Evolutionary conservation across 2,113 vertebrate genomes (phyloP).

Genomic region (Herpetotheres cachinnans): DNA sequence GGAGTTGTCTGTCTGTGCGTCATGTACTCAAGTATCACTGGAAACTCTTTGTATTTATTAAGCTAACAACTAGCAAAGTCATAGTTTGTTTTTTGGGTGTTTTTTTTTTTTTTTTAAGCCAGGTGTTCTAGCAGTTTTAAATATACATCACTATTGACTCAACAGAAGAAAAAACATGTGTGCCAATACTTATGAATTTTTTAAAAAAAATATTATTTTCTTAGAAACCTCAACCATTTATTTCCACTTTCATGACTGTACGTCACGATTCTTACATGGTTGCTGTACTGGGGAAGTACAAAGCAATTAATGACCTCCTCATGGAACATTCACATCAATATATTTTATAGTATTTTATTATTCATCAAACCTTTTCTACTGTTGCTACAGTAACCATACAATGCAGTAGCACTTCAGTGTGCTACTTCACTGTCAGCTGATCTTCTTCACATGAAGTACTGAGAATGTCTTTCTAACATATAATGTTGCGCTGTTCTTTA

Average conservation of each 20-base stretch:
- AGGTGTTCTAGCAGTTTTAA: background rate
- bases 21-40: background rate
- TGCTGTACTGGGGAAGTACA: background rate
- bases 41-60: background rate
- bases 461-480: background rate
- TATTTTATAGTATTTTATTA: background rate
- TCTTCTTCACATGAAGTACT: background rate
- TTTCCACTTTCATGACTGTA: background rate
- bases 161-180: background rate
- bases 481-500: background rate
- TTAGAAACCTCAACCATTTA: background rate
- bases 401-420: background rate
- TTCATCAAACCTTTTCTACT: background rate
- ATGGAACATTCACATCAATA: background rate
- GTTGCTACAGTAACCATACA: background rate
- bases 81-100: background rate
- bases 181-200: background rate
- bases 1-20: background rate
- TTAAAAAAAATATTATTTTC: background rate
- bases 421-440: background rate
- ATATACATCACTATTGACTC: background rate
- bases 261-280: accelerated
- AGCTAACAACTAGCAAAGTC: background rate
- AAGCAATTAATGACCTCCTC: background rate
- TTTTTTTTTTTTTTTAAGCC: background rate